Evolutionary conservation across 2,113 vertebrate genomes (phyloP).

Genomic region (Lycaon pictus): DNA sequence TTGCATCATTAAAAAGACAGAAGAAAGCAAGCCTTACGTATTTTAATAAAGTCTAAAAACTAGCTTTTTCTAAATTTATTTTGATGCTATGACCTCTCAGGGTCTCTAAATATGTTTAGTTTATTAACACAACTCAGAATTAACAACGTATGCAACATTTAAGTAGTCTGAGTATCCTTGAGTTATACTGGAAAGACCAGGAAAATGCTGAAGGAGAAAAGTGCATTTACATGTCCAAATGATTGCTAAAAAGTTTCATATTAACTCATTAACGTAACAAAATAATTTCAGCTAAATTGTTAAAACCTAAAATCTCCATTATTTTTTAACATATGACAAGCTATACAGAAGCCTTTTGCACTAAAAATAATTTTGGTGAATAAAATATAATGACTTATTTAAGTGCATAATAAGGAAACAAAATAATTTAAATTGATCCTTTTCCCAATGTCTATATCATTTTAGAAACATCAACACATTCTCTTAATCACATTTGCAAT

Average conservation of each 20-base stretch:
- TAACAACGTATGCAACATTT: not conserved
- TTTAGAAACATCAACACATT: conserved; percentile 42
- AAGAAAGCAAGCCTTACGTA: not conserved
- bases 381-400: conserved; percentile 21
- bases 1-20: not conserved
- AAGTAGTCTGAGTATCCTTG: too few species aligned
- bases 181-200: not conserved
- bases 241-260: not conserved
- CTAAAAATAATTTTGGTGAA: conserved; percentile 42
- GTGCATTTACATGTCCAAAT: not conserved
- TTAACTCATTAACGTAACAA: not conserved
- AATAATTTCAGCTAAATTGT: not conserved
- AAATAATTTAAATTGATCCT: conserved; percentile 44
- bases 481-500: conserved; percentile 46
- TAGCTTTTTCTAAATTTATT: not conserved
- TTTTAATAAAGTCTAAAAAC: not conserved
- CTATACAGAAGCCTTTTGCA: not conserved
- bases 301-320: conserved; percentile 7
- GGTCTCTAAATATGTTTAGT: not conserved
- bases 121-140: not conserved
- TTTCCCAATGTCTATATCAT: not conserved
- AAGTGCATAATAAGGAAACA: conserved; percentile 40
- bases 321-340: not conserved
- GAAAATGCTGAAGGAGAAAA: not conserved
- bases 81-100: not conserved